Evolutionary conservation across 1,140 invertebrate genomes (phyloP), one percentile per base, ranked within the genome.

Genomic region (Manduca sexta): DNA sequence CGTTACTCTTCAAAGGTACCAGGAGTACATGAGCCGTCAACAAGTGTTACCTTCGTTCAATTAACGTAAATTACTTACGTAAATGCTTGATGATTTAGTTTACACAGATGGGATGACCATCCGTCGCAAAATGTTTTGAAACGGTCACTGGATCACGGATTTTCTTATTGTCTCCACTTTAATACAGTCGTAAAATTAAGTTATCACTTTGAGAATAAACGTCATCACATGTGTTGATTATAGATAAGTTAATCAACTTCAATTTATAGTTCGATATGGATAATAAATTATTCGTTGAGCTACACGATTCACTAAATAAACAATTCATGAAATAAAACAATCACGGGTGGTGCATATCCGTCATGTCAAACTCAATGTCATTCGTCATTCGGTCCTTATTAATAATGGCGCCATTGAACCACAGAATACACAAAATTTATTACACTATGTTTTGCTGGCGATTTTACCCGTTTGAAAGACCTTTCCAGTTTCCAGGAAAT

Each of bases 311-410:
- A 8, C 18, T 29, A 42, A 42, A 42, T 42, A 42, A 42, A 40
- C 38, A 40, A 38, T 14, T 38, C 14, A 17, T 18, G 38, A 40
- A 40, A 40, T 40, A 40, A 40, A 40, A 40, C 16, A 40, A 40
- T 40, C 37, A 39, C 35, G 13, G 16, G 13, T 6, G 11, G 11
- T 30, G 35, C 16, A 15, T 8, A 37, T 15, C 35, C 14, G 13
- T 15, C 16, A n/a, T 41, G 18, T 17, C 39, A 41, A 41, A 17
- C n/a, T 41, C 15, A 18, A 16, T 13, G 7, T 12, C 3, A 17
- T 21, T 11, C 26, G 11, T 5, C 0, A 17, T 21, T 42, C 3
- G 18, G 12, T 3, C 10, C n/a, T 13, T 10, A 11, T 12, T 13
- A 5, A 16, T 12, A n/a, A 29, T 45, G 33, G 3, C 16, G 12